phyloP scores from a whole-genome alignment of 1,140 invertebrate species.

The Octopus bimaculoides region DNA sequence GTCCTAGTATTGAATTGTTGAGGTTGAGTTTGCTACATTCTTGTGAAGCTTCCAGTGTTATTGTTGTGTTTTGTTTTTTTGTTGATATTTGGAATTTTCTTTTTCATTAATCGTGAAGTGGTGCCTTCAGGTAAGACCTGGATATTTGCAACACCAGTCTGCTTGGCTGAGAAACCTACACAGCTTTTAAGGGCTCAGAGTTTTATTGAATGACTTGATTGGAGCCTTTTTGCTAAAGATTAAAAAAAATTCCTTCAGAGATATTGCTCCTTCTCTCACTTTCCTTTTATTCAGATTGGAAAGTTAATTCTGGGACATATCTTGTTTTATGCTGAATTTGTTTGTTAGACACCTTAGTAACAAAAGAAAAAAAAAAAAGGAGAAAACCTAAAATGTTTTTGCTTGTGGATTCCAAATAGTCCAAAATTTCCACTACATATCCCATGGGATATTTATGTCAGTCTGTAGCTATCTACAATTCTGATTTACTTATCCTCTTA shows the following conservation, averaged over 20 bases:
- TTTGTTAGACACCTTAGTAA: neutral
- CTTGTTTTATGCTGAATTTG: conserved; percentile 11
- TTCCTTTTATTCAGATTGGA: neutral
- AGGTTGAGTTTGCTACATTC: no score
- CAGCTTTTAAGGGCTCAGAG: conserved; percentile 9
- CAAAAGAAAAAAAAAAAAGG: no score
- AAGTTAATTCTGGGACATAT: neutral
- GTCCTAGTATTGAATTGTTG: no score
- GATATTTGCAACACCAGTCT: conserved; percentile 10
- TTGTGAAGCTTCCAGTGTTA: no score
- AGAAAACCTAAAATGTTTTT: no score
- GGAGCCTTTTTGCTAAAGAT: conserved; percentile 3
- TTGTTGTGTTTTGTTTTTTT: neutral
- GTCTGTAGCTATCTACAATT: no score
- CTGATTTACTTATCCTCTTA: no score
- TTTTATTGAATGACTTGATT: neutral
- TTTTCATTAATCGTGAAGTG: conserved; percentile 10
- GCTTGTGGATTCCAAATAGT: no score
- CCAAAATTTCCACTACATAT: no score
- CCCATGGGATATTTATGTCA: no score
- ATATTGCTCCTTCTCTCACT: neutral
- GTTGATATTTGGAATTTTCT: conserved; percentile 2
- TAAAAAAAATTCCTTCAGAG: neutral
- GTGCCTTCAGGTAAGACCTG: conserved; percentile 10
- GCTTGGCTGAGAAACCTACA: conserved; percentile 9